Conservation (phyloP, 2,113 vertebrate genomes). For the Albula goreensis region DNA sequence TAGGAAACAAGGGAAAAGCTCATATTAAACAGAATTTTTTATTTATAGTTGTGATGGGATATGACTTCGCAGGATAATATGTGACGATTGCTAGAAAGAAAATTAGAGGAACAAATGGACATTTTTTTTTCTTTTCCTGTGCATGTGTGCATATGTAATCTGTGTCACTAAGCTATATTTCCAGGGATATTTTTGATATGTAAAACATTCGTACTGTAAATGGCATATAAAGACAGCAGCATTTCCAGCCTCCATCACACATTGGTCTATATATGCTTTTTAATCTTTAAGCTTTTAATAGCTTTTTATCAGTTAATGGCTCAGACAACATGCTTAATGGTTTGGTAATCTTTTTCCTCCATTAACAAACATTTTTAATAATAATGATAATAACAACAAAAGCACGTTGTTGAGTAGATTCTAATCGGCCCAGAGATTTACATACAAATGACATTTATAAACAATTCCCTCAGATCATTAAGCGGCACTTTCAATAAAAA, state of each 20-base stretch:
- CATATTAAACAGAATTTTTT: not conserved
- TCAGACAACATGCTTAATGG: conserved; percentile 57
- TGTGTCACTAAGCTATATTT: conserved; percentile 3
- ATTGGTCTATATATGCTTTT: conserved; percentile 58
- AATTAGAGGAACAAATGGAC: not conserved
- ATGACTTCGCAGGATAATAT: not conserved
- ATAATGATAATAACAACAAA: conserved; percentile 56
- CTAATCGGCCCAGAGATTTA: conserved; percentile 58
- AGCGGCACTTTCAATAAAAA: conserved; percentile 34
- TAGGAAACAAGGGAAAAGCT: no score
- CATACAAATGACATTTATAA: conserved; percentile 55
- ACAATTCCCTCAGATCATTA: conserved; percentile 52
- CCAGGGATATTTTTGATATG: not conserved
- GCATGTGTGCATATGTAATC: not conserved
- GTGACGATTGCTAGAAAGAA: not conserved
- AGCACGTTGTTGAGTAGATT: conserved; percentile 53
- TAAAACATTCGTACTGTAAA: not conserved
- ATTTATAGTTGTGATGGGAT: not conserved
- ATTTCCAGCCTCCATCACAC: conserved; percentile 25
- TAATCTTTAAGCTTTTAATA: conserved; percentile 66
- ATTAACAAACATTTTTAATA: conserved; percentile 51
- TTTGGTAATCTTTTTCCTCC: conserved; percentile 61
- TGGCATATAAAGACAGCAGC: not conserved
- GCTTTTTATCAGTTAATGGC: conserved; percentile 70
- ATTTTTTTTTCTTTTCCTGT: not conserved